Base-by-base conservation (phyloP, 2,888 invertebrate species). In the Pristionchus mayeri region DNA sequence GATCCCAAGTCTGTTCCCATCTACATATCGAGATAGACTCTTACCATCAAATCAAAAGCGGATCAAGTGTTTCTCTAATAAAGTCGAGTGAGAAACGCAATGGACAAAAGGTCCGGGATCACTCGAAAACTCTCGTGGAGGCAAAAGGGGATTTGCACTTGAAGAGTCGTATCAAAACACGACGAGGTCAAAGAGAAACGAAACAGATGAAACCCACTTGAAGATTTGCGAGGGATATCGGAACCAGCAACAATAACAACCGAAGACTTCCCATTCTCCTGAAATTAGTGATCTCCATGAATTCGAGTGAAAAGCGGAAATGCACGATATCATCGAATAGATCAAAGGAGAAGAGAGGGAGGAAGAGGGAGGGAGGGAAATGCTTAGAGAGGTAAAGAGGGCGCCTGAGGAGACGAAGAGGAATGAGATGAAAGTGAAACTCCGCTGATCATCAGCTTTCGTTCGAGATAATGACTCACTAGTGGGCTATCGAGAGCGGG, bases 401-500 rank as follows among this genome's bases (percentile, higher is more conserved):
- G 71, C 71, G 40, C 71, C 71, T 44, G 37, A 21, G 37, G 71
- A 30, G 40, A 34, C n/a, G 30, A 34, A 3, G 40, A 37, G 71
- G 40, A 40, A 71, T 44, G 37, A 44, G 40, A 44, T 9, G 71
- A 71, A 71, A 71, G 71, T 71, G 71, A 71, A 71, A 71, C n/a
- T 34, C 9, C 9, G 40, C 18, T 63, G 63, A 63, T 63, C 37
- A 24, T n/a, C 40, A 71, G 71, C 71, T 71, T 71, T 71, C 44
- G 71, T 71, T 71, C 71, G 71, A 71, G 71, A 71, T 71, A 71
- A 71, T 71, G 71, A 71, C n/a, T 71, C 71, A 71, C 24, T 71
- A 40, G n/a, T 16, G 71, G 40, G 71, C 40, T 71, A 71, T 44
- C 71, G 44, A 44, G 44, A 44, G 44, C 7, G 44, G 44, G 13